Evolutionary conservation across 2,797 vertebrate genomes (phyloP).

Genomic region (Lagorchestes hirsutus): DNA sequence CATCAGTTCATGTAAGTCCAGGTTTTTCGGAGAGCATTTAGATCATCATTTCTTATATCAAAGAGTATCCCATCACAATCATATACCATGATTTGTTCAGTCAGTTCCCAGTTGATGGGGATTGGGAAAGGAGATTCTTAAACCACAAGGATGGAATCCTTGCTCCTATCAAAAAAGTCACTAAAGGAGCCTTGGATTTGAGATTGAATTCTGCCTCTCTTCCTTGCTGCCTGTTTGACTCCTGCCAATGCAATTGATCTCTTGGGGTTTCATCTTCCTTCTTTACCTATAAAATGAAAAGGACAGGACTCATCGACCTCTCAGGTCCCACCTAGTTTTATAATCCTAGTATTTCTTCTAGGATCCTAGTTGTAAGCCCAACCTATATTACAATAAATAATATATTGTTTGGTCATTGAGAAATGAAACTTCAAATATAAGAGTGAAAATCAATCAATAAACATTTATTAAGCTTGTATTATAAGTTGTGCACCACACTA

Average conservation of each 20-base stretch:
- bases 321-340: neutral
- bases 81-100: neutral
- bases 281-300: neutral
- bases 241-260: neutral
- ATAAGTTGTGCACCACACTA: too few relatives aligned
- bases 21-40: too few relatives aligned
- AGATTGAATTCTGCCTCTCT: neutral
- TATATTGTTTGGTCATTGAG: neutral
- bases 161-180: neutral
- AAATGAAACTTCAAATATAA: neutral
- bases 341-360: neutral
- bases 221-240: neutral
- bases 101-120: neutral
- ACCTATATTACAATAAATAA: neutral
- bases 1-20: neutral
- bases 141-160: neutral
- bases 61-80: neutral
- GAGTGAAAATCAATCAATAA: neutral
- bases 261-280: neutral
- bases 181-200: neutral
- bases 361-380: neutral
- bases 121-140: neutral
- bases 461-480: too few relatives aligned
- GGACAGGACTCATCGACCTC: neutral
- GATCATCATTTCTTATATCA: neutral